phyloP scores from a whole-genome alignment of 2,888 invertebrate genomes.

The Crioceris asparagi region DNA sequence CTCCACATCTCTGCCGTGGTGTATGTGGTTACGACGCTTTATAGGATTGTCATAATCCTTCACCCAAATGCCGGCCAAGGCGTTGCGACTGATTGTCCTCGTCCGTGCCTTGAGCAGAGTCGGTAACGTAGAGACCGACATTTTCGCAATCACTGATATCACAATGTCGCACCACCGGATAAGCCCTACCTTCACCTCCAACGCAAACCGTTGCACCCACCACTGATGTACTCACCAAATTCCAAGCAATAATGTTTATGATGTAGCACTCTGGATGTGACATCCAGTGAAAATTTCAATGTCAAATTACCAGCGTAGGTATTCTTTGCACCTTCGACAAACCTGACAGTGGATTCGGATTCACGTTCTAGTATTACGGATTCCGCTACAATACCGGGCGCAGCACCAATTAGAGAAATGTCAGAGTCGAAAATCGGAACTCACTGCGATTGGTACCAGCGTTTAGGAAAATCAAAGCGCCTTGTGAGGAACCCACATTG shows the following conservation, averaged over 20 bases:
- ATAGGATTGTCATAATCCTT: slow-evolving; percentile 98
- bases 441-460: slow-evolving; percentile 88
- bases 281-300: slow-evolving; percentile 89
- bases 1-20: slow-evolving; percentile 93
- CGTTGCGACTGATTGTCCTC: slow-evolving; percentile 98
- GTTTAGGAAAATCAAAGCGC: slow-evolving; percentile 84
- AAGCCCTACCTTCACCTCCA: slow-evolving; percentile 86
- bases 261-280: slow-evolving; percentile 86
- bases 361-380: slow-evolving; percentile 88
- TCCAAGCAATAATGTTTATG: slow-evolving; percentile 97
- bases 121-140: slow-evolving; percentile 96
- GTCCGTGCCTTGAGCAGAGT: slow-evolving; percentile 94
- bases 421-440: slow-evolving; percentile 90
- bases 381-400: slow-evolving; percentile 87
- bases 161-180: slow-evolving; percentile 91
- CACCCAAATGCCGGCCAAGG: slow-evolving; percentile 97
- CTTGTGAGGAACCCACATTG: slow-evolving; percentile 32
- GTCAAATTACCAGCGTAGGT: slow-evolving; percentile 94
- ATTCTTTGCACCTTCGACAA: slow-evolving; percentile 87
- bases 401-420: slow-evolving; percentile 83
- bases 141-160: slow-evolving; percentile 99
- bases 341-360: slow-evolving; percentile 89
- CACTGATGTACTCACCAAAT: slow-evolving; percentile 92
- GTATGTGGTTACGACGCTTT: slow-evolving; percentile 93
- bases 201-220: slow-evolving; percentile 98